A percentile compares a stretch with the other conserved stretches of the same genome.
phyloP scores from a whole-genome alignment of 2,113 vertebrate species.

The Leiothrix lutea region DNA sequence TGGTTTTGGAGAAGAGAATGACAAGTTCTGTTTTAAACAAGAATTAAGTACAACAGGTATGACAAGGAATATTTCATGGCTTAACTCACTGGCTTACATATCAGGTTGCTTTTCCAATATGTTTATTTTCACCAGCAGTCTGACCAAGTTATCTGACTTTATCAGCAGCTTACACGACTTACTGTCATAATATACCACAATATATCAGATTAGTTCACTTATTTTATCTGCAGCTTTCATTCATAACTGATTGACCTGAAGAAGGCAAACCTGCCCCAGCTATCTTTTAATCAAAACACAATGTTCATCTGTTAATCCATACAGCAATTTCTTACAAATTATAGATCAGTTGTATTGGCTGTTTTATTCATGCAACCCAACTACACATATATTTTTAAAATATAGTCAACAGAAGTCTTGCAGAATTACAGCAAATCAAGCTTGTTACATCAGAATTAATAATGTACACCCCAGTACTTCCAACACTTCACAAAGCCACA shows the following conservation, averaged over 20 bases:
- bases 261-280: not conserved
- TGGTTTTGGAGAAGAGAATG: not conserved
- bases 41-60: not conserved
- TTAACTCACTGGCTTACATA: not conserved
- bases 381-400: not conserved
- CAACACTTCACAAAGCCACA: not conserved
- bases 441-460: not conserved
- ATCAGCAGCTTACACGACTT: not conserved
- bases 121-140: not conserved
- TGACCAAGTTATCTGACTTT: constrained; percentile 13
- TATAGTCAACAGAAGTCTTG: not conserved
- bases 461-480: not conserved
- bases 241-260: not conserved
- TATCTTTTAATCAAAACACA: not conserved
- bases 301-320: not conserved
- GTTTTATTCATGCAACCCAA: not conserved
- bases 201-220: not conserved
- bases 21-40: not conserved
- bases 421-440: not conserved
- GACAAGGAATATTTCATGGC: not conserved
- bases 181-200: not conserved
- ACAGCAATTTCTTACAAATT: not conserved
- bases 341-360: not conserved
- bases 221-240: constrained; percentile 38
- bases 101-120: not conserved